Conservation (phyloP, 1,140 invertebrate species). For the Dinoponera quadriceps region DNA sequence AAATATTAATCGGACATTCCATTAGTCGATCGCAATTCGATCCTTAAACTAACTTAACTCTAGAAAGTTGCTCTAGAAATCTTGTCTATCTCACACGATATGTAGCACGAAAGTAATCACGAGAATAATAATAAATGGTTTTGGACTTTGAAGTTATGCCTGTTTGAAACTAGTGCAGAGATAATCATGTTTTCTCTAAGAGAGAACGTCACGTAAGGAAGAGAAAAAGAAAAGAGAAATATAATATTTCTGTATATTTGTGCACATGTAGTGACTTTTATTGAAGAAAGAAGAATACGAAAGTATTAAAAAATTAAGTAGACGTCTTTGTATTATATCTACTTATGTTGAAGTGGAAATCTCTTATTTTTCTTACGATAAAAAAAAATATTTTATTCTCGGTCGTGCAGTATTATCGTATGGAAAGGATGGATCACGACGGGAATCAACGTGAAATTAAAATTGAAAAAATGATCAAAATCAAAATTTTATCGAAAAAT, state of each 20-base stretch:
- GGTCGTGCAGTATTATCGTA: too few relatives aligned
- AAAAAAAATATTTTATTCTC: too few relatives aligned
- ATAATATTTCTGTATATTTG: conserved; percentile 6
- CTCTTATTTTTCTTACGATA: too few relatives aligned
- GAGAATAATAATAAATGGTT: conserved; percentile 19
- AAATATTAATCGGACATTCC: background rate
- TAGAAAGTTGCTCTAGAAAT: background rate
- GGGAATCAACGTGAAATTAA: too few relatives aligned
- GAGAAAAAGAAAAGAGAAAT: conserved; percentile 16
- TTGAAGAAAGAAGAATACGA: conserved; percentile 12
- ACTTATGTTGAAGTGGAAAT: conserved; percentile 1
- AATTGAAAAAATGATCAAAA: too few relatives aligned
- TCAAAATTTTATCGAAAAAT: too few relatives aligned
- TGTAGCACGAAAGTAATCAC: background rate
- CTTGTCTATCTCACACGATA: background rate
- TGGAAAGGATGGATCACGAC: too few relatives aligned
- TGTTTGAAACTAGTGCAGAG: conserved; percentile 16
- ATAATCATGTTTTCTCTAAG: conserved; percentile 13
- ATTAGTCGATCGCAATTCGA: background rate
- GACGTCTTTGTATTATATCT: too few relatives aligned
- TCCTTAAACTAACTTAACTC: background rate
- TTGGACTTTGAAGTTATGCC: background rate
- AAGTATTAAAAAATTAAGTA: conserved; percentile 19
- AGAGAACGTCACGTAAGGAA: conserved; percentile 3
- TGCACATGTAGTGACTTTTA: conserved; percentile 7